Base-by-base conservation (phyloP, 2,113 vertebrate species). In the Ctenodactylus gundi region DNA sequence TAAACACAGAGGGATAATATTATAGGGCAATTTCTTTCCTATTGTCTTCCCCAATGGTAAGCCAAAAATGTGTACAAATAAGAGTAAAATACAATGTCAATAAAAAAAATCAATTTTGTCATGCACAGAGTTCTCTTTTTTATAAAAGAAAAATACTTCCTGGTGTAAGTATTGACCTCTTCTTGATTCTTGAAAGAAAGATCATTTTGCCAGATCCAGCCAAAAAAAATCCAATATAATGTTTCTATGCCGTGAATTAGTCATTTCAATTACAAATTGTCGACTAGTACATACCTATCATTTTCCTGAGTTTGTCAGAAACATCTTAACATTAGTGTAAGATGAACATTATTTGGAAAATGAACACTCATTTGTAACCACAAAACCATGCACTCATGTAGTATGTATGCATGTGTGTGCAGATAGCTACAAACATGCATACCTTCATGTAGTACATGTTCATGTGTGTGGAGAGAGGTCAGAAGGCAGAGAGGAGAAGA, bases 21-120 rank as follows among this genome's bases (percentile, higher is more conserved):
- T 76, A 87, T 36, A 81, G 29, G 81, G 36, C 53, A 93, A 87
- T 95, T 96, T 96, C 89, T 65, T 95, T 27, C 93, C 58, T 91
- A 60, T 65, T 93, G 68, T 90, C 72, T 51, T 68, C 17, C 94
- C 60, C 44, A 73, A 73, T 85, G 92, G 82, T 88, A 94, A 91
- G 67, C 84, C 60, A 84, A 87, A 87, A 97, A 46, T 62, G 36
- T 76, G 41, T 41, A 91, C 3, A 88, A 64, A 39, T 91, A 93
- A 85, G 62, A 78, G 27, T 80, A 55, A 95, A 93, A 36, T 70
- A 57, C 68, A 29, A 17, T 86, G 49, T 75, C 67, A 67, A 65
- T 94, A 46, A 85, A 95, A 91, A 96, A 76, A 58, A 93, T 91
- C 88, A 88, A 70, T 76, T 81, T 93, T 77, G 5, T 62, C 72